Conservation (phyloP, 2,888 invertebrate genomes). For the Colostygia pectinataria region DNA sequence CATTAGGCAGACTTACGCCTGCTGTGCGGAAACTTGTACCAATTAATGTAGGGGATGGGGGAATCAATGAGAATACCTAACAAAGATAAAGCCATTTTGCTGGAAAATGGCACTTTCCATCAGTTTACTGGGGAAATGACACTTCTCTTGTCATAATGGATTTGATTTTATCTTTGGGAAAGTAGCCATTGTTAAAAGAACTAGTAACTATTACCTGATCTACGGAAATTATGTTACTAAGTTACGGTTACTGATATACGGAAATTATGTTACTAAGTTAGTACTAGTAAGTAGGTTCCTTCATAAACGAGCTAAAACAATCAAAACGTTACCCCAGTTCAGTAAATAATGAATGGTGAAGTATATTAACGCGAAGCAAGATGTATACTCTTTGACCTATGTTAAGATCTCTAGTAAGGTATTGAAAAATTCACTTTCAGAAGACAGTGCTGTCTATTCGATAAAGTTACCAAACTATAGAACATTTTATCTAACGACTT, state of each 20-base stretch:
- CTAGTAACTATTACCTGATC: too few relatives aligned
- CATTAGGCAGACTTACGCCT: slow-evolving; percentile 63
- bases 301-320: too few relatives aligned
- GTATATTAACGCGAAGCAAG: slow-evolving; percentile 1
- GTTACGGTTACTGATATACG: too few relatives aligned
- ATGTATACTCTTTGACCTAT: slow-evolving; percentile 3
- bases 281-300: too few relatives aligned
- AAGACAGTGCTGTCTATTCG: slow-evolving; percentile 34
- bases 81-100: slow-evolving; percentile 23
- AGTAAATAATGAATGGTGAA: slow-evolving; percentile 1
- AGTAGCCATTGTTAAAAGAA: too few relatives aligned
- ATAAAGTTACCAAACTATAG: slow-evolving; percentile 34
- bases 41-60: slow-evolving; percentile 58
- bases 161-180: not conserved
- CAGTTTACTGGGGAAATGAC: slow-evolving; percentile 1
- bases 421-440: slow-evolving; percentile 25
- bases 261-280: too few relatives aligned
- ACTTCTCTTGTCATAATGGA: not conserved
- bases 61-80: slow-evolving; percentile 25
- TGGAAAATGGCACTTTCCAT: slow-evolving; percentile 13
- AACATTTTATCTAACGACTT: slow-evolving; percentile 38
- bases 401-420: not conserved
- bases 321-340: too few relatives aligned
- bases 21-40: slow-evolving; percentile 60
- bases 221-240: too few relatives aligned